Percentiles rank a stretch among this genome's conserved stretches.
phyloP scores from a whole-genome alignment of 2,888 invertebrate species.

The Archips xylosteana region DNA sequence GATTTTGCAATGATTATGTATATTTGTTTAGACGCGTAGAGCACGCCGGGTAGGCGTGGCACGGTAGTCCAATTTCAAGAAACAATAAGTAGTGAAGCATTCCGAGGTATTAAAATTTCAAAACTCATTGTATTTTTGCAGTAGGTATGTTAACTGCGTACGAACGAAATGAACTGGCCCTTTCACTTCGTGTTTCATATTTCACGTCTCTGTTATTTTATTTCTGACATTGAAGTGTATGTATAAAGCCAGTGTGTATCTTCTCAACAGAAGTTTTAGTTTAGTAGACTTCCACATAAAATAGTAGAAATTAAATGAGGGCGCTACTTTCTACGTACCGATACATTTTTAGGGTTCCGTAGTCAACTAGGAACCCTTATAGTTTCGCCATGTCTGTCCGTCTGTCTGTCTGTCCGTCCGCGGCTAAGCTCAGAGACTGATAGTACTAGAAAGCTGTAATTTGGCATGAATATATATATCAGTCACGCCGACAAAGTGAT shows the following conservation, averaged over 20 bases:
- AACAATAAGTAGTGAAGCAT: conserved; percentile 21
- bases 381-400: too few species aligned
- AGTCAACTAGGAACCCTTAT: too few species aligned
- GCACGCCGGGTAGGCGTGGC: conserved; percentile 48
- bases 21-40: conserved; percentile 49
- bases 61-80: conserved; percentile 34
- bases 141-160: conserved; percentile 1
- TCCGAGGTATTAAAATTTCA: not conserved
- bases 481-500: too few species aligned
- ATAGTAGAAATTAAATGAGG: too few species aligned
- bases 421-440: too few species aligned
- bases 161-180: not conserved
- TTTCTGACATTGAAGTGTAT: not conserved
- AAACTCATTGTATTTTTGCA: not conserved
- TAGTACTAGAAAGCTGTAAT: too few species aligned
- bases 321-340: too few species aligned
- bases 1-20: conserved; percentile 59
- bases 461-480: too few species aligned
- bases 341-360: too few species aligned
- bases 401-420: too few species aligned
- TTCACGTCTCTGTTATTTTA: not conserved
- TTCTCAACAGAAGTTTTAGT: too few species aligned
- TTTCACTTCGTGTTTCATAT: not conserved
- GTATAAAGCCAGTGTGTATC: not conserved
- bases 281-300: too few species aligned